Base-by-base conservation (phyloP, 2,888 invertebrate genomes). In the Azorinus chamasolen region DNA sequence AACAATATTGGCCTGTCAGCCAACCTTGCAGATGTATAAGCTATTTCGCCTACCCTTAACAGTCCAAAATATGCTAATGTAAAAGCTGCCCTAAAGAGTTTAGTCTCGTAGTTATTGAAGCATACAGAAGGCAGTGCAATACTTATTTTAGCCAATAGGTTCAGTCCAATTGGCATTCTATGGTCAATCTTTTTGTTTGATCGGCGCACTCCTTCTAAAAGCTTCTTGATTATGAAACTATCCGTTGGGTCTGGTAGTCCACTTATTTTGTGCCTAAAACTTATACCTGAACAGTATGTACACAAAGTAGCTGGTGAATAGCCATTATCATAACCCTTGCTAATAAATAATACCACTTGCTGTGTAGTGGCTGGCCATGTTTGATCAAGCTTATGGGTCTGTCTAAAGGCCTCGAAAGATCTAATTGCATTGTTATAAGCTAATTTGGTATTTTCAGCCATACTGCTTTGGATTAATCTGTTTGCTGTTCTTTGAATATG, bases 381-480 rank as follows among this genome's bases (percentile, higher is more conserved):
- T 8, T 48, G 6, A 5, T n/a, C 22, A 3, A 66, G n/a, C 10
- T 14, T 5, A 27, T 66, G 37, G 1, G 20, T 3, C 24, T 6
- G 0, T 24, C n/a, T 16, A 50, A 66, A 66, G 1, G n/a, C 1
- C 18, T 6, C 45, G 25, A 66, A 58, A 1, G 4, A 39, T 16
- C 27, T 39, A 4, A 66, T n/a, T n/a, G 66, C 57, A 16, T 20
- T 66, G 5, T 32, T 57, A 48, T 66, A 66, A 1, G 27, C 57
- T 3, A 1, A 37, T 27, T 39, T 50, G n/a, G 68, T 41, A n/a
- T n/a, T n/a, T n/a, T n/a, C n/a, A n/a, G n/a, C n/a, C n/a, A n/a
- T n/a, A n/a, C n/a, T n/a, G n/a, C n/a, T 58, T 66, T 4, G 39
- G 18, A 2, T 48, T 16, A 14, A 66, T 24, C 62, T 18, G n/a